A percentile compares a stretch with the other conserved stretches of the same genome.
Conservation (phyloP, 2,888 invertebrate species). For the Oxycera nigricornis region DNA sequence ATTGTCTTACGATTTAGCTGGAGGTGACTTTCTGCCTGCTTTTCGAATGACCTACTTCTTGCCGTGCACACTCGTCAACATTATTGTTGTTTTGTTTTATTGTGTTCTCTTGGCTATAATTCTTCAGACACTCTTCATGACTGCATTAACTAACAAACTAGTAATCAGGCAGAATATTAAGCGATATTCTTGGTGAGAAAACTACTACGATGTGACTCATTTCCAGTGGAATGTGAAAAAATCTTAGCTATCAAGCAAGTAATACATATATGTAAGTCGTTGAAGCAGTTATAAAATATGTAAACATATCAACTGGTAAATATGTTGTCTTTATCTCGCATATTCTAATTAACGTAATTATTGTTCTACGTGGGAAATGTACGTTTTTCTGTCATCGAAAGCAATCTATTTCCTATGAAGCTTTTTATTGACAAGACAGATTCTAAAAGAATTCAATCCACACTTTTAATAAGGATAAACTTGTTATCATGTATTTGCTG, state of each 20-base stretch:
- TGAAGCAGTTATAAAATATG: too few species aligned
- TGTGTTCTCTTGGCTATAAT: background rate
- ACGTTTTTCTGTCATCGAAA: too few species aligned
- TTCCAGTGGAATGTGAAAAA: background rate
- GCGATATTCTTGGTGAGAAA: constrained; percentile 2
- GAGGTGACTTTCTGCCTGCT: constrained; percentile 13
- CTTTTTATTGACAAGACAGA: too few species aligned
- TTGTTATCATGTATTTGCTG: too few species aligned
- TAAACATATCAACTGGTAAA: too few species aligned
- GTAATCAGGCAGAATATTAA: background rate
- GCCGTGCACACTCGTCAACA: background rate
- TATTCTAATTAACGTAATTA: too few species aligned
- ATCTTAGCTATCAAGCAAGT: background rate
- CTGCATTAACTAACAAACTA: background rate
- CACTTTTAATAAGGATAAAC: too few species aligned
- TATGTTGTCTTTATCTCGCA: too few species aligned
- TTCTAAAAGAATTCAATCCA: too few species aligned
- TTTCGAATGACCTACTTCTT: constrained; percentile 10
- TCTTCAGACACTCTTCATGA: background rate
- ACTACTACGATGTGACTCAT: background rate
- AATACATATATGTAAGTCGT: too few species aligned
- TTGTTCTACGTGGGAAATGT: too few species aligned
- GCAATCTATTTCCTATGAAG: too few species aligned
- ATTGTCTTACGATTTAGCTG: background rate
- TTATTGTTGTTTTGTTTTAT: background rate